Percentiles rank a stretch among this genome's conserved stretches.
Evolutionary conservation across 2,888 invertebrate species (phyloP).

Genomic region (Andrena trimmerana): DNA sequence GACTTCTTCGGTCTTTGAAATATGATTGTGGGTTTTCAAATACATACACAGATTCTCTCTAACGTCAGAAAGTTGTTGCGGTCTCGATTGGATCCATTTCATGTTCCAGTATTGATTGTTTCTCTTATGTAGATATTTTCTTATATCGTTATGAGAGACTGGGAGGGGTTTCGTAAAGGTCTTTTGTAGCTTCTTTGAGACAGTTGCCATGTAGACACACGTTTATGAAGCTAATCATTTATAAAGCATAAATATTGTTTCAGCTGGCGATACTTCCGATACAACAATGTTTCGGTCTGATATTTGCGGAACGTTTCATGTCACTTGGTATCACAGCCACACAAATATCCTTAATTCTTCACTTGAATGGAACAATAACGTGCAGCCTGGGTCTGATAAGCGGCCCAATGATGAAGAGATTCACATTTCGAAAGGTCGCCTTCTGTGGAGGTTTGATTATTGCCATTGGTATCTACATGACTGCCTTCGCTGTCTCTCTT

Average conservation of each 20-base stretch:
- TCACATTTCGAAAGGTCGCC: constrained; percentile 81
- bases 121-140: too few relatives aligned
- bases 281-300: constrained; percentile 85
- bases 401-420: constrained; percentile 84
- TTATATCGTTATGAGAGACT: too few relatives aligned
- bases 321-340: constrained; percentile 82
- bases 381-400: constrained; percentile 84
- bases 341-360: constrained; percentile 84
- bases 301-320: constrained; percentile 83
- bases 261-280: constrained; percentile 83
- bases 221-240: not conserved
- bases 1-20: too few relatives aligned
- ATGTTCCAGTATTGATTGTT: too few relatives aligned
- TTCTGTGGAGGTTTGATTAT: constrained; percentile 80
- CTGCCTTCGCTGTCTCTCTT: constrained; percentile 83
- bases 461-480: constrained; percentile 81
- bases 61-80: too few relatives aligned
- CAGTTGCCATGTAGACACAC: not conserved
- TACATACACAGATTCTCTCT: too few relatives aligned
- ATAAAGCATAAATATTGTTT: constrained; percentile 5
- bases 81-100: too few relatives aligned
- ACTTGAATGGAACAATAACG: constrained; percentile 84
- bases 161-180: too few relatives aligned
- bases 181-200: not conserved
- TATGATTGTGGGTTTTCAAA: too few relatives aligned